phyloP scores from a whole-genome alignment of 1,140 invertebrate genomes.

The Oryctes rhinoceros region DNA sequence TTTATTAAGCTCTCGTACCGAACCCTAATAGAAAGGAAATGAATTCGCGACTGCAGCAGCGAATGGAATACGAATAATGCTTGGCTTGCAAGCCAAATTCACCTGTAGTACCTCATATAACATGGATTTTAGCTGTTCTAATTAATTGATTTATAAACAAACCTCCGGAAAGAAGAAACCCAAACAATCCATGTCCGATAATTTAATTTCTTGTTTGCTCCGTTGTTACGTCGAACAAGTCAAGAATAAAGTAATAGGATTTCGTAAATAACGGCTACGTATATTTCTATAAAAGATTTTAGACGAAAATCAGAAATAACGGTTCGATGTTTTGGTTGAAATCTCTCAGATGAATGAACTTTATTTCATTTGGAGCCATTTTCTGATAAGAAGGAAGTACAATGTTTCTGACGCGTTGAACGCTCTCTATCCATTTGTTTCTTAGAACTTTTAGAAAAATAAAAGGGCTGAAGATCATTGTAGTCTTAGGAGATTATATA shows the following conservation, averaged over 20 bases:
- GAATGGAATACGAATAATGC: neutral
- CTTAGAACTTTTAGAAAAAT: too few species aligned
- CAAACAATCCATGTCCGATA: neutral
- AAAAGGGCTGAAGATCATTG: too few species aligned
- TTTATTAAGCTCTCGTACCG: constrained; percentile 14
- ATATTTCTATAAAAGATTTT: too few species aligned
- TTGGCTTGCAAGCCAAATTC: neutral
- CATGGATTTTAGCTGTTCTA: neutral
- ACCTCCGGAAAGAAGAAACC: neutral
- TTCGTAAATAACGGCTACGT: neutral
- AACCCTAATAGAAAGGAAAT: constrained; percentile 3
- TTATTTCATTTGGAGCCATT: too few species aligned
- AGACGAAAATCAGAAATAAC: too few species aligned
- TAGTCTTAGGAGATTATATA: too few species aligned
- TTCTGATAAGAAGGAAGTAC: too few species aligned
- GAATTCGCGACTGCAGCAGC: neutral
- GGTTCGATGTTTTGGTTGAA: too few species aligned
- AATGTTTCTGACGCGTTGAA: too few species aligned
- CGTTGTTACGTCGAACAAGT: neutral
- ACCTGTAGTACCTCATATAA: too few species aligned
- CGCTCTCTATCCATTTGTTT: too few species aligned
- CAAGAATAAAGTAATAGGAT: neutral
- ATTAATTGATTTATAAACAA: constrained; percentile 25
- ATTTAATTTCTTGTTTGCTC: neutral
- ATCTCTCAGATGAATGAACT: too few species aligned